A percentile compares a stretch with the other conserved stretches of the same genome.
phyloP scores from a whole-genome alignment of 2,797 vertebrate genomes.

The Gambusia yucatana region DNA sequence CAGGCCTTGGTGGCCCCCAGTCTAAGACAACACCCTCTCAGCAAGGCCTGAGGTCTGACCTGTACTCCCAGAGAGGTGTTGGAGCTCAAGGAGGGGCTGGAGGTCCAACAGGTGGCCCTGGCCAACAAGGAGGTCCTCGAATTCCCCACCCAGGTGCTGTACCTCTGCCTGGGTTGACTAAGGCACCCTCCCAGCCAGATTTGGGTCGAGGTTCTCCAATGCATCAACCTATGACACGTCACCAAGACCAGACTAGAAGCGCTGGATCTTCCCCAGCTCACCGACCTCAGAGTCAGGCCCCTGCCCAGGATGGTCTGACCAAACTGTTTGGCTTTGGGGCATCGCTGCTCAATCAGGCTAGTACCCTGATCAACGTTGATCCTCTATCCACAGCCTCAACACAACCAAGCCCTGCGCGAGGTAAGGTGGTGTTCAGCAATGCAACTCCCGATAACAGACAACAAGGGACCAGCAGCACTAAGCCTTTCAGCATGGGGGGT shows the following conservation, averaged over 20 bases:
- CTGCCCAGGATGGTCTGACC: conserved; percentile 92
- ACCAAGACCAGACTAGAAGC: conserved; percentile 83
- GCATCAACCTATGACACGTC: conserved; percentile 78
- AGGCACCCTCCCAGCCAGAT: conserved; percentile 87
- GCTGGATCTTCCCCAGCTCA: conserved; percentile 84
- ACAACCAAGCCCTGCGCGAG: conserved; percentile 86
- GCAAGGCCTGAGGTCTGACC: conserved; percentile 69
- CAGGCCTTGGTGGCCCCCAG: conserved; percentile 47
- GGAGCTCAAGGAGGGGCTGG: conserved; percentile 59
- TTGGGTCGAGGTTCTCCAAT: conserved; percentile 84
- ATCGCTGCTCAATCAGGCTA: conserved; percentile 95
- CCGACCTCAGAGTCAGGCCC: conserved; percentile 76
- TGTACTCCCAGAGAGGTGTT: conserved; percentile 71
- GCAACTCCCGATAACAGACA: conserved; percentile 82
- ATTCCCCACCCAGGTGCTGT: conserved; percentile 82
- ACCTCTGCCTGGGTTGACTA: conserved; percentile 83
- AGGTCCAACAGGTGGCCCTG: conserved; percentile 51
- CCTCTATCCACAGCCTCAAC: conserved; percentile 83
- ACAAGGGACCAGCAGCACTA: conserved; percentile 71
- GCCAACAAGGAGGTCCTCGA: conserved; percentile 73
- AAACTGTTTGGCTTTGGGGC: conserved; percentile 98
- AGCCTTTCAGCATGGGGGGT: conserved; percentile 70
- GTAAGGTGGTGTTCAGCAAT: conserved; percentile 94
- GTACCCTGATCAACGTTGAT: conserved; percentile 94
- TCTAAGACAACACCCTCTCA: conserved; percentile 64